Conservation (phyloP, 2,797 vertebrate species). For the Enoplosus armatus region DNA sequence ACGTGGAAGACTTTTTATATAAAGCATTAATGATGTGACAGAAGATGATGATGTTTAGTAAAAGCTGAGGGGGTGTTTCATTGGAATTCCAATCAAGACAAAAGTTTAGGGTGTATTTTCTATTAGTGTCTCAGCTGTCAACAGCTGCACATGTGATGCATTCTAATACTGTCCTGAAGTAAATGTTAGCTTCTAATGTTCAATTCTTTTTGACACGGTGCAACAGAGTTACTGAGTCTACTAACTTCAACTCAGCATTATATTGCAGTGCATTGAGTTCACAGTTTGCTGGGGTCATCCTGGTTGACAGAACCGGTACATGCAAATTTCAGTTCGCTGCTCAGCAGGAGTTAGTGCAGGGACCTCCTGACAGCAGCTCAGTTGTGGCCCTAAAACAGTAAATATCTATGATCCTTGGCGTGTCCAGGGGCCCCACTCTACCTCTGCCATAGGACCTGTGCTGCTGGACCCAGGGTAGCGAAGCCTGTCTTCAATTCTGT, state of each 20-base stretch:
- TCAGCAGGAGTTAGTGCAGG: not conserved
- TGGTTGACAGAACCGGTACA: not conserved
- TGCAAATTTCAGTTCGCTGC: not conserved
- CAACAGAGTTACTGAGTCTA: not conserved
- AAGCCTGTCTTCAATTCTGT: not conserved
- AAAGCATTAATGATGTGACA: not conserved
- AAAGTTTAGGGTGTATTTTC: not conserved
- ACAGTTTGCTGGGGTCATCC: not conserved
- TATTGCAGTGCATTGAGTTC: not conserved
- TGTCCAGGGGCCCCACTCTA: not conserved
- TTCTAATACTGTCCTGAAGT: not conserved
- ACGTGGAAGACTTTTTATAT: too few species aligned
- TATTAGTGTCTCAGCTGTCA: not conserved
- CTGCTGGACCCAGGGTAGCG: not conserved
- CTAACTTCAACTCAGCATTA: not conserved
- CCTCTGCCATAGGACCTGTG: not conserved
- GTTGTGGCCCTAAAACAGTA: not conserved
- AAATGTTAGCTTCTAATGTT: not conserved
- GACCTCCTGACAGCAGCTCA: slow-evolving; percentile 1
- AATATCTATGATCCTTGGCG: slow-evolving; percentile 1
- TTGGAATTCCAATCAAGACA: not conserved
- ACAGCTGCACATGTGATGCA: not conserved
- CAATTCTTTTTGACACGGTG: not conserved
- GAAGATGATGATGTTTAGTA: not conserved
- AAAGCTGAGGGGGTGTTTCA: not conserved